These are phyloP conservation scores for Cyclura pinguis DNA, from an alignment of 2,797 vertebrate species.

Conservation along the genomic window DNA sequence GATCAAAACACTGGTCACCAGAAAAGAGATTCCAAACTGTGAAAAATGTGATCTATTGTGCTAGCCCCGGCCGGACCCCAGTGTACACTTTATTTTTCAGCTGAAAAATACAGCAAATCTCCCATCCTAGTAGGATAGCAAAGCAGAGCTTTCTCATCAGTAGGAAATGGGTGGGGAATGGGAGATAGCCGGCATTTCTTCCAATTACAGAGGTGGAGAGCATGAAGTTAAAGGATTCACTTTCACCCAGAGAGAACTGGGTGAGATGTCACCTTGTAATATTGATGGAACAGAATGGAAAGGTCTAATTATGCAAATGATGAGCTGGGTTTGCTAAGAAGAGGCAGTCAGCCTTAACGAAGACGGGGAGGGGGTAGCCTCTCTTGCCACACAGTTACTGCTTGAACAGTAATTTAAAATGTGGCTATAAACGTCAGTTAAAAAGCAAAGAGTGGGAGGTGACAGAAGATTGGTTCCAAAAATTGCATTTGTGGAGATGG, in stretches of 20 bases:
- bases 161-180: not conserved
- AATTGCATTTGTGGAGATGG: not conserved
- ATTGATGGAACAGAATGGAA: constrained; percentile 64
- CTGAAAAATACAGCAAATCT: not conserved
- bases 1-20: no score
- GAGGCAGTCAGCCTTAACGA: constrained; percentile 58
- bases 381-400: not conserved
- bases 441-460: constrained; percentile 46
- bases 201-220: constrained; percentile 52
- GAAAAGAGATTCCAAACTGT: no score
- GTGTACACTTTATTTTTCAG: not conserved
- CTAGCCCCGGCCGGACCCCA: not conserved
- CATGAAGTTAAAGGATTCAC: constrained; percentile 41
- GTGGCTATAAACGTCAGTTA: constrained; percentile 58
- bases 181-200: constrained; percentile 27
- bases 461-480: constrained; percentile 4
- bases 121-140: not conserved
- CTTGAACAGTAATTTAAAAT: constrained; percentile 67
- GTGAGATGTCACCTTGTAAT: constrained; percentile 62
- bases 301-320: constrained; percentile 73
- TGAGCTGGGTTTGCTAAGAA: constrained; percentile 52
- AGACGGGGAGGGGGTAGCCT: not conserved
- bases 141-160: not conserved
- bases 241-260: constrained; percentile 55
- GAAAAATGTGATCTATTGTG: no score